Evolutionary conservation across 2,888 invertebrate genomes (phyloP).

Genomic region (Acheta domesticus): DNA sequence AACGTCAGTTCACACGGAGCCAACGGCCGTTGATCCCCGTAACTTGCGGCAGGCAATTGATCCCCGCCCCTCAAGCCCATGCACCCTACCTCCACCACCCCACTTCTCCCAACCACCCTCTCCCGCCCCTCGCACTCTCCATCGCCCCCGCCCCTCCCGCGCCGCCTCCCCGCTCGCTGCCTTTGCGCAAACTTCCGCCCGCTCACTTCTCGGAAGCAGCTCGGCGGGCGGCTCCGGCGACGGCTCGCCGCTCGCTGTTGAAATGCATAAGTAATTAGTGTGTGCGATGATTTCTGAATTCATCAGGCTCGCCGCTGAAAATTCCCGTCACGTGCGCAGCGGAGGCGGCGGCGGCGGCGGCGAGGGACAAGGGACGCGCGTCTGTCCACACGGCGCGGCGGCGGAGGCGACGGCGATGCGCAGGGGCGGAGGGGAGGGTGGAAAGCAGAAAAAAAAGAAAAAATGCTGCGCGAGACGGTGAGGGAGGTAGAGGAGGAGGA

Average conservation of each 20-base stretch:
- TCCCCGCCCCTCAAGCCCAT: too few relatives aligned
- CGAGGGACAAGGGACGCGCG: background rate
- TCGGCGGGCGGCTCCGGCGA: background rate
- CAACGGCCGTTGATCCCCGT: too few relatives aligned
- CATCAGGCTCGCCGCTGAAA: constrained; percentile 18
- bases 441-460: too few relatives aligned
- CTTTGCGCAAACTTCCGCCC: constrained; percentile 18
- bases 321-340: constrained; percentile 7
- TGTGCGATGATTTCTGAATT: constrained; percentile 18
- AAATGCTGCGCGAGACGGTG: too few relatives aligned
- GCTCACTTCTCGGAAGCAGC: background rate
- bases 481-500: too few relatives aligned
- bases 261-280: constrained; percentile 18
- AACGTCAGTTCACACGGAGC: too few relatives aligned
- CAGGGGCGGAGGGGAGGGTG: background rate
- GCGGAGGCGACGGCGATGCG: background rate
- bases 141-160: background rate
- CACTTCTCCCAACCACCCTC: background rate
- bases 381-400: background rate
- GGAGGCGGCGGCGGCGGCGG: background rate
- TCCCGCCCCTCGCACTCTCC: background rate
- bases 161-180: background rate
- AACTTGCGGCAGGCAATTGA: too few relatives aligned
- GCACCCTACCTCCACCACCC: background rate
- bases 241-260: background rate